Percentiles rank a stretch among this genome's conserved stretches.
These are phyloP conservation scores for Tetraodon nigroviridis DNA, from an alignment of 2,113 vertebrate genomes.

Conservation along the genomic window DNA sequence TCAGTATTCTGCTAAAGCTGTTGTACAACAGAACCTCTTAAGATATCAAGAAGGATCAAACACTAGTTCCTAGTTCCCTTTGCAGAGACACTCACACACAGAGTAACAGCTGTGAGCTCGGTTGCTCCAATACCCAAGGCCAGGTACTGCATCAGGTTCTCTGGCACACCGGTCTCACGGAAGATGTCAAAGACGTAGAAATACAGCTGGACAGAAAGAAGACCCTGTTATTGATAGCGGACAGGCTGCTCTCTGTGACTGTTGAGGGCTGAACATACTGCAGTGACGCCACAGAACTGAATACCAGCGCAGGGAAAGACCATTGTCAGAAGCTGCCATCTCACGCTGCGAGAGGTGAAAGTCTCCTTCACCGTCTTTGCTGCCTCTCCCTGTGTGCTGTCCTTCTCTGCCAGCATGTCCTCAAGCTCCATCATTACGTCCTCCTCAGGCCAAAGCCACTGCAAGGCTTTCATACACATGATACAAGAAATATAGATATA, in stretches of 20 bases:
- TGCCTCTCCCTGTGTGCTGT: constrained; percentile 39
- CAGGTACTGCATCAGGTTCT: constrained; percentile 59
- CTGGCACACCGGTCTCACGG: constrained; percentile 54
- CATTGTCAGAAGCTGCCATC: constrained; percentile 65
- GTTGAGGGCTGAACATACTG: constrained; percentile 30
- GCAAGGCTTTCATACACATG: constrained; percentile 49
- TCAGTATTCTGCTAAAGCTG: no score
- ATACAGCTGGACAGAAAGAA: constrained; percentile 51
- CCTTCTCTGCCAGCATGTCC: constrained; percentile 56
- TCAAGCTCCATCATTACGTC: constrained; percentile 61
- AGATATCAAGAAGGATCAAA: no score
- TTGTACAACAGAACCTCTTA: no score
- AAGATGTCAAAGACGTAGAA: constrained; percentile 72
- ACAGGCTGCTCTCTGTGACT: not conserved
- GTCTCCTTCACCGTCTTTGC: constrained; percentile 56
- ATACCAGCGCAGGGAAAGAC: constrained; percentile 47
- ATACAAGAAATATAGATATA: no score
- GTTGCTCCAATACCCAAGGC: constrained; percentile 61
- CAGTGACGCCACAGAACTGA: constrained; percentile 67
- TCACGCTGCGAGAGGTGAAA: constrained; percentile 50
- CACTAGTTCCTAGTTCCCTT: no score
- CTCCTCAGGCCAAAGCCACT: constrained; percentile 67
- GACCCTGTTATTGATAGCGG: not conserved
- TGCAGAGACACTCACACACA: constrained; percentile 58
- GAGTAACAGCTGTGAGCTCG: constrained; percentile 50